These are phyloP conservation scores for Harmothoe impar DNA, from an alignment of 2,888 invertebrate genomes.

Conservation along the genomic window DNA sequence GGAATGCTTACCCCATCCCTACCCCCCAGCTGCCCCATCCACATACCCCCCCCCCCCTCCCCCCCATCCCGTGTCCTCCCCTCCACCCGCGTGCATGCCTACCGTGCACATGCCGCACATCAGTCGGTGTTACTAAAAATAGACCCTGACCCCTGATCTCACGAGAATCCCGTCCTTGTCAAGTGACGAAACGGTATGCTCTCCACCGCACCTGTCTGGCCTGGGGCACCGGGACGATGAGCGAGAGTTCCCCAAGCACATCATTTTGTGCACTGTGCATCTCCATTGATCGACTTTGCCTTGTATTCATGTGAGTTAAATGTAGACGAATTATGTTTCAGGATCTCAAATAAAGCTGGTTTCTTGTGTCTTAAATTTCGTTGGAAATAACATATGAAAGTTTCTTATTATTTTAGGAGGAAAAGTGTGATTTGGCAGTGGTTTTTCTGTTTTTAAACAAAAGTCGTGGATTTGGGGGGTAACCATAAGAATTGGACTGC, in stretches of 20 bases:
- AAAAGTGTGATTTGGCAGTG: too few species aligned
- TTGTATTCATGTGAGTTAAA: too few species aligned
- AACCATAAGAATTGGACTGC: too few species aligned
- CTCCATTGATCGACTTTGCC: background rate
- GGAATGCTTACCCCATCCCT: too few species aligned
- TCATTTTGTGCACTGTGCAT: background rate
- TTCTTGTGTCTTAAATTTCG: too few species aligned
- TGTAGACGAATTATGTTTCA: background rate
- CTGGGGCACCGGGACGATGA: background rate
- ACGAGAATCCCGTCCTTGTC: background rate
- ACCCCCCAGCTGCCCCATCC: too few species aligned
- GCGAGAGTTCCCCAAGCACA: background rate
- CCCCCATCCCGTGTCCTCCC: background rate
- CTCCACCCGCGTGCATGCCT: background rate
- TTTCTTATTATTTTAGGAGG: too few species aligned
- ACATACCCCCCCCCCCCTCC: too few species aligned
- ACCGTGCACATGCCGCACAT: background rate
- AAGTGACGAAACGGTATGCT: background rate
- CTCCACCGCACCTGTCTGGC: background rate
- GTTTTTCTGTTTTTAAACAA: too few species aligned
- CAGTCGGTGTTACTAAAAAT: background rate
- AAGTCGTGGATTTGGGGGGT: too few species aligned
- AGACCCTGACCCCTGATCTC: conserved; percentile 3
- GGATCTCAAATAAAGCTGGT: too few species aligned
- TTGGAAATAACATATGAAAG: too few species aligned